Evolutionary conservation across 2,797 vertebrate genomes (phyloP).

Genomic region (Chloroceryle amazona): DNA sequence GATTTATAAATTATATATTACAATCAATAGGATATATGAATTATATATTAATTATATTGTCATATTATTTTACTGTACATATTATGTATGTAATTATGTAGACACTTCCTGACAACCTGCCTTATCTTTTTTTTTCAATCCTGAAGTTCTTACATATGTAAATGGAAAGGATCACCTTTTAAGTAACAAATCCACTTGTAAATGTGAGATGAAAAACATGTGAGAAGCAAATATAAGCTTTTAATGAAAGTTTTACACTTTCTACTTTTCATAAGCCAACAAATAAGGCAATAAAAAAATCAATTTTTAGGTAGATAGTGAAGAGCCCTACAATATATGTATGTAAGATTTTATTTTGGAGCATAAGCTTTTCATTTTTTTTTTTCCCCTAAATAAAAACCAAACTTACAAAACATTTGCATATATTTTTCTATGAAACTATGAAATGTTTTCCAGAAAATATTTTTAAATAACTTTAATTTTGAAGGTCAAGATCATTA

Average conservation of each 20-base stretch:
- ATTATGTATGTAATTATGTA: background rate
- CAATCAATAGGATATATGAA: background rate
- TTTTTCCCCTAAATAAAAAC: background rate
- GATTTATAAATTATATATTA: background rate
- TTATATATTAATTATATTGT: background rate
- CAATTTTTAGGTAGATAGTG: background rate
- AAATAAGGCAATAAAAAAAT: background rate
- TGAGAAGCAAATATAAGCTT: background rate
- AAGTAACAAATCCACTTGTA: background rate
- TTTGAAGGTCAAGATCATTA: background rate
- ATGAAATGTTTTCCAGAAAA: background rate
- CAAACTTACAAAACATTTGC: background rate
- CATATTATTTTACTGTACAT: background rate
- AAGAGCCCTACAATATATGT: background rate
- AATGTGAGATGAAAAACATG: background rate
- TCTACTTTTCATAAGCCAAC: background rate
- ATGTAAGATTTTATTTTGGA: background rate
- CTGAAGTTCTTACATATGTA: background rate
- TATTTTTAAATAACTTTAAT: background rate
- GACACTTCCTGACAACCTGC: background rate
- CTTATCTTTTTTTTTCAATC: background rate
- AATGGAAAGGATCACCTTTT: background rate
- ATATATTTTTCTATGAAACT: background rate
- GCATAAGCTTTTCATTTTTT: fast-evolving
- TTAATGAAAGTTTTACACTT: background rate